Percentiles rank a stretch among this genome's conserved stretches.
phyloP scores from a whole-genome alignment of 2,797 vertebrate genomes.

The Lophotriccus pileatus region DNA sequence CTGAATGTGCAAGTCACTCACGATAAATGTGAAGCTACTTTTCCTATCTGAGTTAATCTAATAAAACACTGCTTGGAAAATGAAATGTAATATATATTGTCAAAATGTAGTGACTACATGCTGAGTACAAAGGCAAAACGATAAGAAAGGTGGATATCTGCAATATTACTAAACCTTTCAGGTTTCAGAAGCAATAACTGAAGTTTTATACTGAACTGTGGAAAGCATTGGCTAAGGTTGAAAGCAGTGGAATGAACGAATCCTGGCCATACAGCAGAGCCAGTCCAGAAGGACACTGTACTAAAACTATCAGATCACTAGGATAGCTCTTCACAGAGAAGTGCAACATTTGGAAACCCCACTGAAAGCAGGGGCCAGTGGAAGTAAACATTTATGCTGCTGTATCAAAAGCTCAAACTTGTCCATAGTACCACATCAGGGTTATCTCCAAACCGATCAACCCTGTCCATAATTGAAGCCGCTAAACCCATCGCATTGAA shows the following conservation, averaged over 20 bases:
- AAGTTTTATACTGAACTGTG: not conserved
- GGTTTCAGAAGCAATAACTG: not conserved
- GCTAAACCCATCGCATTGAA: not conserved
- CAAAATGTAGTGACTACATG: not conserved
- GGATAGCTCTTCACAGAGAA: not conserved
- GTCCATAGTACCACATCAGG: not conserved
- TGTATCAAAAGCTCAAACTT: not conserved
- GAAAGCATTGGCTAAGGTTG: not conserved
- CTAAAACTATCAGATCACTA: not conserved
- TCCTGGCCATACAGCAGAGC: not conserved
- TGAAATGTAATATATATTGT: not conserved
- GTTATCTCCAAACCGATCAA: not conserved
- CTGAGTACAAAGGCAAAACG: not conserved
- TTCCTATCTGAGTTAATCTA: slow-evolving; percentile 52
- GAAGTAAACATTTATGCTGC: not conserved
- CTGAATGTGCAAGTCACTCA: not conserved
- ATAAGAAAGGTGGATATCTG: not conserved
- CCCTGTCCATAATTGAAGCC: not conserved
- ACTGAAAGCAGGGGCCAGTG: not conserved
- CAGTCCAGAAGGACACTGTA: not conserved
- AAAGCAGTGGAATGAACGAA: not conserved
- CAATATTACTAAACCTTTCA: not conserved
- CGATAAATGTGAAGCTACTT: not conserved
- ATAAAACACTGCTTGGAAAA: slow-evolving; percentile 60
- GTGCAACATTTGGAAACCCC: not conserved